phyloP scores from a whole-genome alignment of 2,113 vertebrate genomes.

The Connochaetes taurinus region DNA sequence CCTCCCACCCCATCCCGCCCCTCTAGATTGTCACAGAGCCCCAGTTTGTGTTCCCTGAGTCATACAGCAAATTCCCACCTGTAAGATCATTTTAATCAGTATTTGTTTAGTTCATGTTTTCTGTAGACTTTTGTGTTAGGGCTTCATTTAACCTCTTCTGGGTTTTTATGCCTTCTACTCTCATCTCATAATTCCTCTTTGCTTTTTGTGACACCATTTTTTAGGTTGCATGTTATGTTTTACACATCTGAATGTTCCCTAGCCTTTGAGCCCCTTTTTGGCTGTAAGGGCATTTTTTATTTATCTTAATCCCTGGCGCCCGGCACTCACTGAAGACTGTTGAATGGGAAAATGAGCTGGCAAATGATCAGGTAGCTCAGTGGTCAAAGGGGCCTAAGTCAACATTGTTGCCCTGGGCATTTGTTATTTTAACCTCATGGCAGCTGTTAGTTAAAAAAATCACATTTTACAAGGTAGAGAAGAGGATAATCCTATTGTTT shows the following conservation, averaged over 20 bases:
- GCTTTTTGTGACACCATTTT: neutral
- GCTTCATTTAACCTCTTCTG: constrained; percentile 59
- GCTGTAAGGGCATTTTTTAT: neutral
- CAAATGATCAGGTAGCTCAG: neutral
- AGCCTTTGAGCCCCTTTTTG: neutral
- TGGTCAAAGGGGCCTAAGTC: neutral
- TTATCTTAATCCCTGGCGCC: neutral
- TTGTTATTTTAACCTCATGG: neutral
- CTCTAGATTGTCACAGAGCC: neutral
- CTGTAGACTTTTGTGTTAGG: neutral
- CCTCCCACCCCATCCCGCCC: neutral
- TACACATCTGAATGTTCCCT: neutral
- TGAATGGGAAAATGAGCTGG: neutral
- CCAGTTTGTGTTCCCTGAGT: neutral
- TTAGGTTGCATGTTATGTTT: neutral
- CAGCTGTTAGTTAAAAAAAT: constrained; percentile 35
- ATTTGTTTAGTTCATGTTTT: neutral
- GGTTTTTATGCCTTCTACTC: constrained; percentile 13
- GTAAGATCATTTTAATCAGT: constrained; percentile 8
- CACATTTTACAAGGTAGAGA: constrained; percentile 32
- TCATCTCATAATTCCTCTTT: neutral
- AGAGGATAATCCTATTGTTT: constrained; percentile 57
- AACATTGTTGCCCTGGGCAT: neutral
- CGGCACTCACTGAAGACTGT: neutral
- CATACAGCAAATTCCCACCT: neutral